Conservation (phyloP, 2,797 vertebrate species). For the Tokudaia tokunoshimensis region DNA sequence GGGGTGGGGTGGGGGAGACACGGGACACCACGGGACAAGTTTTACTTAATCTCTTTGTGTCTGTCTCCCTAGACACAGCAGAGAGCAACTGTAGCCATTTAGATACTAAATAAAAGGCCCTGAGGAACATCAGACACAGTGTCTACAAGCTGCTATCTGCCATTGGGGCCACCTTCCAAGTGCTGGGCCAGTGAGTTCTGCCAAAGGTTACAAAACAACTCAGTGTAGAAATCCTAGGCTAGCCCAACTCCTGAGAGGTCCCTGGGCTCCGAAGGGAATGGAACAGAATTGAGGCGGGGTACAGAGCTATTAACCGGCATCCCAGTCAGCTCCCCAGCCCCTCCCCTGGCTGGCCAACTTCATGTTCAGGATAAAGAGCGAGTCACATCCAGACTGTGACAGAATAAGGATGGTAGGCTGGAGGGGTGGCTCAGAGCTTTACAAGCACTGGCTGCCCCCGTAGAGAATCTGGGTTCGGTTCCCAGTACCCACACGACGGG, state of each 20-base stretch:
- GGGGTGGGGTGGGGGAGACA: background rate
- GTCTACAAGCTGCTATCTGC: background rate
- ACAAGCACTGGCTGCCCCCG: background rate
- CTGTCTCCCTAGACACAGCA: background rate
- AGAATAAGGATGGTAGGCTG: background rate
- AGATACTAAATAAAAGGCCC: background rate
- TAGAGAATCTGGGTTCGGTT: background rate
- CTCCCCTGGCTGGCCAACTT: background rate
- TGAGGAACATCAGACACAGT: background rate
- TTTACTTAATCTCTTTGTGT: background rate
- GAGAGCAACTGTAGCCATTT: background rate
- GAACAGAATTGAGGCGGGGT: background rate
- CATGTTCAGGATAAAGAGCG: background rate
- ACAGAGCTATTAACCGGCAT: too few species aligned
- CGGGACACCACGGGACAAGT: too few species aligned
- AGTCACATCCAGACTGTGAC: background rate
- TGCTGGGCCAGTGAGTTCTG: background rate
- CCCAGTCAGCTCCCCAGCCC: background rate
- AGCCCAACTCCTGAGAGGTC: background rate
- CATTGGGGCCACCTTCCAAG: background rate
- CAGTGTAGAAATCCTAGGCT: background rate
- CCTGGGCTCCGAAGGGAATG: background rate
- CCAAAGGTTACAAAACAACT: background rate
- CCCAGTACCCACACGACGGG: background rate
- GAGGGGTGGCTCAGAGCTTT: background rate